Conservation (phyloP, 2,888 invertebrate species). For the Sipha maydis region DNA sequence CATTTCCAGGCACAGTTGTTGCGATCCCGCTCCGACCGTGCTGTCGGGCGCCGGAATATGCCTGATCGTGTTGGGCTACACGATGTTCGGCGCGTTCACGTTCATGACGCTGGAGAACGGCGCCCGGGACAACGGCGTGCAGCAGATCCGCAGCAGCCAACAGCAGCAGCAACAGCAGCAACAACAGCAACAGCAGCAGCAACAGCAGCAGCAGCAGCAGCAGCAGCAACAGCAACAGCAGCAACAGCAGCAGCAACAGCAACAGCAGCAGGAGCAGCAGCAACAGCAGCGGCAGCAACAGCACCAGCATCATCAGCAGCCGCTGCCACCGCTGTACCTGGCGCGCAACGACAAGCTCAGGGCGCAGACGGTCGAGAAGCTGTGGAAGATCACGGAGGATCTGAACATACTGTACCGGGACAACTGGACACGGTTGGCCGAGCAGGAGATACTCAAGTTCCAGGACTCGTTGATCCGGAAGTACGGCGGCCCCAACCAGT, state of each 20-base stretch:
- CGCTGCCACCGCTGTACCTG: not conserved
- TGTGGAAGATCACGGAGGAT: slow-evolving; percentile 88
- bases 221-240: slow-evolving; percentile 39
- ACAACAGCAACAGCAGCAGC: slow-evolving; percentile 34
- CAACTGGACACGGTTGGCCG: slow-evolving; percentile 90
- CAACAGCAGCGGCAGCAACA: not conserved
- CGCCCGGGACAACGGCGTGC: slow-evolving; percentile 52
- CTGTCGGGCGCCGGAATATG: slow-evolving; percentile 85
- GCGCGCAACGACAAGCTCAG: slow-evolving; percentile 64
- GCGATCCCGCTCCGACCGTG: slow-evolving; percentile 72
- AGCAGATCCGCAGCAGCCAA: slow-evolving; percentile 44
- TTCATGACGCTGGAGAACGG: slow-evolving; percentile 87
- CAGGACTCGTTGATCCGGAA: slow-evolving; percentile 73
- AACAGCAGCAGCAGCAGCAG: not conserved
- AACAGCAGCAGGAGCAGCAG: not conserved
- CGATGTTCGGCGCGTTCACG: slow-evolving; percentile 89
- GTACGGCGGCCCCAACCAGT: slow-evolving; percentile 68
- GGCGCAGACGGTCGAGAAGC: slow-evolving; percentile 77
- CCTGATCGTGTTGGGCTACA: slow-evolving; percentile 88
- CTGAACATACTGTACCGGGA: slow-evolving; percentile 89
- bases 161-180: slow-evolving; percentile 42
- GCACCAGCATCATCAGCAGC: not conserved
- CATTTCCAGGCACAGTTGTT: slow-evolving; percentile 65
- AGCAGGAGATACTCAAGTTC: slow-evolving; percentile 86
- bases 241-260: slow-evolving; percentile 7